Evolutionary conservation across 2,113 vertebrate species (phyloP), one percentile per base, ranked within the genome.

Genomic region (Narcine bancroftii): DNA sequence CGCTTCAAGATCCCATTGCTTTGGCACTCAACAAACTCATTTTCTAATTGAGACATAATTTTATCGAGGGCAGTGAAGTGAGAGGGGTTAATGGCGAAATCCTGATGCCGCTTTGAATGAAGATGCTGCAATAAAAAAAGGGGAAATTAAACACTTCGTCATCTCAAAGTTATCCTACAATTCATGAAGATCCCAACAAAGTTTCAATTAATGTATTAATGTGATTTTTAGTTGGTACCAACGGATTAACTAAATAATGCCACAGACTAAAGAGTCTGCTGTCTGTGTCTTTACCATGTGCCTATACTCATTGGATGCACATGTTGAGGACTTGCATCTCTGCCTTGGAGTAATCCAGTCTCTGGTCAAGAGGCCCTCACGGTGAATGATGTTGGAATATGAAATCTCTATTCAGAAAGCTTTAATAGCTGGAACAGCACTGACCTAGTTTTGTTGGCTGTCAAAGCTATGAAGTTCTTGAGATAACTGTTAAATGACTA

Each of bases 111-210:
- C 76, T 95, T 94, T 1, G 97, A 97, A 94, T 95, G 95, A 60
- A 98, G 95, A 75, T 98, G 97, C 97, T 98, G 93, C 24, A 93
- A 71, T 13, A 77, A 50, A 39, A 93, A 36, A 63, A 24, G 66
- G 56, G 73, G 29, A 2, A 93, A 50, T 0, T 6, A 76, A 77
- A 73, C 0, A 0, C 63, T 6, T 63, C 92, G 36, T 7, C 69
- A 0, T 42, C 36, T 72, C 83, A 71, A 6, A 2, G 53, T 79
- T 69, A 39, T 26, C 36, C n/a, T 3, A 6, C 0, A 19, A 69
- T 0, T 65, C 0, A 2, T n/a, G 76, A 33, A 39, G 45, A 53
- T 89, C 50, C 69, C 39, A 42, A 0, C 11, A 21, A 0, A 24
- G 0, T 10, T 50, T 73, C 26, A 17, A n/a, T 24, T 75, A 11